Base-by-base conservation (phyloP, 2,888 invertebrate species). In the Harpalus rubripes region DNA sequence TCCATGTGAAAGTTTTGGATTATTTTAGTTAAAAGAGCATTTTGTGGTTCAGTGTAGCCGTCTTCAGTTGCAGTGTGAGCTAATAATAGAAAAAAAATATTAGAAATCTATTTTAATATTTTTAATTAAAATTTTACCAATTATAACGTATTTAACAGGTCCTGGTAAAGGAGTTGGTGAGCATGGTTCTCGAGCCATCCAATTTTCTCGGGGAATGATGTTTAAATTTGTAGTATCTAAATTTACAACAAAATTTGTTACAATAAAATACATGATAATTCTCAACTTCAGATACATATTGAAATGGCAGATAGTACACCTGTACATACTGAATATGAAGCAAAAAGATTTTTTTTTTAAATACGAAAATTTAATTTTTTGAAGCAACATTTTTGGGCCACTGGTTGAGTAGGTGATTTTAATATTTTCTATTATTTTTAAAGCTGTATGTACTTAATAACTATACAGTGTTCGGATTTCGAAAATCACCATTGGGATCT, bases 1-100 rank as follows among this genome's bases (percentile, higher is more conserved):
- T 93, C 92, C 15, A 93, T 91, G 87, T 93, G 93, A 86, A 92
- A 93, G 52, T 90, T 91, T 89, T 93, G 93, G 84, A 92, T 92
- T 68, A 92, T 89, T n/a, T 92, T 90, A 32, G 93, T 90, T n/a
- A 91, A 85, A 0, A 91, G 90, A 74, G 92, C 89, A 86, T 92
- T 92, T 68, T 92, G 91, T 0, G 92, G 90, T 86, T 92, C 91
- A 15, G 91, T 91, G 76, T 88, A 89, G 0, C 90, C 91, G 86
- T 91, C 91, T 87, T 92, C 92, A 1, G 92, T 92, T 52, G 92
- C 93, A 2, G 93, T 92, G 86, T 93, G 93, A 58, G 90, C 93
- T 92, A 88, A 5, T 32, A 22, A 22, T 32, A 32, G 0, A 32
- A 88, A 76, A 79, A 41, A 84, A 58, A 32, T 44, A 76, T 18